phyloP scores from a whole-genome alignment of 2,797 vertebrate species.

The Hephaestus fuliginosus region DNA sequence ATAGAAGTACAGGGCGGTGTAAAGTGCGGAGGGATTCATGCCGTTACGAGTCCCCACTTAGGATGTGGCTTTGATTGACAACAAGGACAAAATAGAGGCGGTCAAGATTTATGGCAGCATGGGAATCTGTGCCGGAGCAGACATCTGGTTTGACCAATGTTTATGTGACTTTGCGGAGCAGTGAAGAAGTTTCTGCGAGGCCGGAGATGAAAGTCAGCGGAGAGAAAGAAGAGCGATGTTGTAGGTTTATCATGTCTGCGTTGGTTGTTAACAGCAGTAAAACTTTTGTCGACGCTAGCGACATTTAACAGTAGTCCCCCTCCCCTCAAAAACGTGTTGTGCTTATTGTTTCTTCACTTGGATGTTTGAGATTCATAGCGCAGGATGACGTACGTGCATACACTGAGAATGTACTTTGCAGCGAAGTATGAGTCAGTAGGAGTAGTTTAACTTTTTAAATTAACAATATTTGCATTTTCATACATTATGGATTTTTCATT shows the following conservation, averaged over 20 bases:
- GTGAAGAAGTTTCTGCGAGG: constrained; percentile 66
- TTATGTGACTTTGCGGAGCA: constrained; percentile 70
- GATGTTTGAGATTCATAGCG: not conserved
- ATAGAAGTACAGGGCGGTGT: constrained; percentile 51
- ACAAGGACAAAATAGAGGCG: constrained; percentile 56
- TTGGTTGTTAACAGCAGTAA: constrained; percentile 40
- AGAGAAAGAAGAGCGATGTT: constrained; percentile 51
- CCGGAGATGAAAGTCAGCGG: constrained; percentile 50
- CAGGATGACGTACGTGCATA: not conserved
- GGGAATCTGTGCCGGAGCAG: constrained; percentile 57
- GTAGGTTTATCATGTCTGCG: constrained; percentile 50
- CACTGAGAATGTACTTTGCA: not conserved
- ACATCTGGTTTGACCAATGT: constrained; percentile 79
- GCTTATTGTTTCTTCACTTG: not conserved
- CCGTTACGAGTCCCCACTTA: constrained; percentile 68
- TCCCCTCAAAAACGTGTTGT: constrained; percentile 4
- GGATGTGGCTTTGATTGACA: constrained; percentile 81
- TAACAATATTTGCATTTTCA: not conserved
- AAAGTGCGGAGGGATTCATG: constrained; percentile 65
- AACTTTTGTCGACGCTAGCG: constrained; percentile 19
- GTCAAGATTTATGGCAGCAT: constrained; percentile 70
- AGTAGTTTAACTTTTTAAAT: constrained; percentile 5
- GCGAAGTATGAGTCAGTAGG: not conserved
- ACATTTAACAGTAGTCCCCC: not conserved
- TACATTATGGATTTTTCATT: not conserved